Evolutionary conservation across 2,113 vertebrate genomes (phyloP), one percentile per base, ranked within the genome.

Genomic region (Athene noctua): DNA sequence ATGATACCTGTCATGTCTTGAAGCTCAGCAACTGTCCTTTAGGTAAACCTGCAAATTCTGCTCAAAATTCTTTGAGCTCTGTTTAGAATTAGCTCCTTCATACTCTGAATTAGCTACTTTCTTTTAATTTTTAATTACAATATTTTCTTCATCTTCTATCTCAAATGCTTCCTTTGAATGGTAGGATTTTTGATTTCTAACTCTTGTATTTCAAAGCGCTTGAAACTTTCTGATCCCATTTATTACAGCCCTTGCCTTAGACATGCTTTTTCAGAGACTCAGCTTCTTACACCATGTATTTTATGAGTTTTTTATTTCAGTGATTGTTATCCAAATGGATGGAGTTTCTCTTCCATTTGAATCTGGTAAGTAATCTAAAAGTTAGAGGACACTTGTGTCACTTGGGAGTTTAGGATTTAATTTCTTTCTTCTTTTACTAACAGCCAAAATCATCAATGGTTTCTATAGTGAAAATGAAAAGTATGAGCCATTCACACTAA

Each of bases 1-100:
- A 63, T 6, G 2, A 47, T 52, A n/a, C 8, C 0, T 4, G 23
- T 46, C 3, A 0, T 8, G 3, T 54, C n/a, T 73, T 57, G 29
- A 77, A 54, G 21, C 6, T 66, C 21, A 27, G 22, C 71, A 86
- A 62, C 32, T 29, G 5, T 55, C 17, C 9, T 65, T 77, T 58
- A 42, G 4, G 18, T 58, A 63, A 86, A 66, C 18, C 21, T 78
- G 16, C 2, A 86, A 80, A 54, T 65, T 34, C 11, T 75, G 25
- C 44, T 83, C 10, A 54, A 61, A 79, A 27, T 67, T 34, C 5
- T n/a, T 57, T 65, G 32, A 79, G 23, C 2, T 70, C 26, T 81
- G 14, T 38, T 85, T 75, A 68, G 44, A 46, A 46, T 46, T 46
- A 46, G 17, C 17, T 46, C 17, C 17, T 46, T 23, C 19, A 65